Percentiles rank a stretch among this genome's conserved stretches.
Evolutionary conservation across 30 jellyfish, hydroid and myxozoan species (phyloP).

Genomic region (Rhopilema esculentum): DNA sequence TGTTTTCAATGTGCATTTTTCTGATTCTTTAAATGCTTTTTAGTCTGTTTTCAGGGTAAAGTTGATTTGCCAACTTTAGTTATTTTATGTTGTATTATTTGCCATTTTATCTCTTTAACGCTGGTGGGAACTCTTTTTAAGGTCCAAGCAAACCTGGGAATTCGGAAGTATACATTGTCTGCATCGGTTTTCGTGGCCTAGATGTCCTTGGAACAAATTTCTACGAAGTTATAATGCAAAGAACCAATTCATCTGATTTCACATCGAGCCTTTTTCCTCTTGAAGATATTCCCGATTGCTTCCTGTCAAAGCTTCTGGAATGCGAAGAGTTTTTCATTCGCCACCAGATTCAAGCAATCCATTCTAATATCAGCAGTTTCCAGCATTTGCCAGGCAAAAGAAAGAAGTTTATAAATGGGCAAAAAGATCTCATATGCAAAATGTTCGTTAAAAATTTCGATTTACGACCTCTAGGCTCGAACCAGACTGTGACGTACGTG

Average conservation of each 20-base stretch:
- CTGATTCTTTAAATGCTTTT: no score
- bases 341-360: slow-evolving; percentile 69
- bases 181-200: slow-evolving; percentile 61
- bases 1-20: no score
- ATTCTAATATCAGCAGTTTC: slow-evolving; percentile 54
- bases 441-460: slow-evolving; percentile 55
- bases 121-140: not conserved
- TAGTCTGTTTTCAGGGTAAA: no score
- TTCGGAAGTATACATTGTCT: slow-evolving; percentile 91
- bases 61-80: no score
- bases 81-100: no score
- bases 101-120: not conserved
- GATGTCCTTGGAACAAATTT: slow-evolving; percentile 25
- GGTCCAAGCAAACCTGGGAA: slow-evolving; percentile 99
- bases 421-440: slow-evolving; percentile 30
- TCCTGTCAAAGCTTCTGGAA: slow-evolving; percentile 35
- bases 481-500: slow-evolving; percentile 2
- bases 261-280: slow-evolving; percentile 42
- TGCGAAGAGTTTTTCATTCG: slow-evolving; percentile 69
- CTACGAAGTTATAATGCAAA: slow-evolving; percentile 15
- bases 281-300: slow-evolving; percentile 41
- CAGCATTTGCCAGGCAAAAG: not conserved
- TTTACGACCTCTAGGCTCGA: slow-evolving; percentile 18
- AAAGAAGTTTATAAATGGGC: not conserved
- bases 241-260: slow-evolving; percentile 31